Evolutionary conservation across 2,888 invertebrate species (phyloP).

Genomic region (Agonum fuliginosum): DNA sequence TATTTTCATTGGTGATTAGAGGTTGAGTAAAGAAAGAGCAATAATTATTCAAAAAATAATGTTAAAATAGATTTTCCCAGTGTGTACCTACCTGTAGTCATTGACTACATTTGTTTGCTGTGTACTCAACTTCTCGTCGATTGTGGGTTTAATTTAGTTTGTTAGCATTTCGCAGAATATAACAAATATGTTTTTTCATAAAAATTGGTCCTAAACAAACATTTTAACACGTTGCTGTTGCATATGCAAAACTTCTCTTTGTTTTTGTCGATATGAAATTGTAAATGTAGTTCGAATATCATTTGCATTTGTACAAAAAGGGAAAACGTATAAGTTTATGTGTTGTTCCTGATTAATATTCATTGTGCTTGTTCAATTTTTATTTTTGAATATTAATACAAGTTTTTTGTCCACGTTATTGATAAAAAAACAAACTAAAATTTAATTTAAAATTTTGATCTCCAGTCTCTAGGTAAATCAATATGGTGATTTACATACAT

Average conservation of each 20-base stretch:
- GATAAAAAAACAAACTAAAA: conserved; percentile 22
- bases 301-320: conserved; percentile 25
- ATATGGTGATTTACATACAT: conserved; percentile 7
- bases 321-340: conserved; percentile 20
- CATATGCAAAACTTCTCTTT: neutral
- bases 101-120: too few relatives aligned
- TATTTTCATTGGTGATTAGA: too few relatives aligned
- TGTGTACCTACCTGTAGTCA: too few relatives aligned
- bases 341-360: conserved; percentile 18
- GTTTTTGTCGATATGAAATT: conserved; percentile 28
- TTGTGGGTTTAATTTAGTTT: neutral
- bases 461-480: neutral
- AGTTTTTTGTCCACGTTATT: conserved; percentile 6
- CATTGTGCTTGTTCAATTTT: conserved; percentile 37
- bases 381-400: conserved; percentile 40
- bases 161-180: neutral
- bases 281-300: conserved; percentile 27
- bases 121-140: too few relatives aligned
- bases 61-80: too few relatives aligned
- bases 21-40: too few relatives aligned
- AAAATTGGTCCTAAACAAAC: conserved; percentile 11
- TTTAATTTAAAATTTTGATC: conserved; percentile 29
- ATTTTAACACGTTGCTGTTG: conserved; percentile 3
- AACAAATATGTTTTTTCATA: neutral
- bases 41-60: too few relatives aligned